Evolutionary conservation across 2,113 vertebrate species (phyloP).

Genomic region (Hyaena hyaena): DNA sequence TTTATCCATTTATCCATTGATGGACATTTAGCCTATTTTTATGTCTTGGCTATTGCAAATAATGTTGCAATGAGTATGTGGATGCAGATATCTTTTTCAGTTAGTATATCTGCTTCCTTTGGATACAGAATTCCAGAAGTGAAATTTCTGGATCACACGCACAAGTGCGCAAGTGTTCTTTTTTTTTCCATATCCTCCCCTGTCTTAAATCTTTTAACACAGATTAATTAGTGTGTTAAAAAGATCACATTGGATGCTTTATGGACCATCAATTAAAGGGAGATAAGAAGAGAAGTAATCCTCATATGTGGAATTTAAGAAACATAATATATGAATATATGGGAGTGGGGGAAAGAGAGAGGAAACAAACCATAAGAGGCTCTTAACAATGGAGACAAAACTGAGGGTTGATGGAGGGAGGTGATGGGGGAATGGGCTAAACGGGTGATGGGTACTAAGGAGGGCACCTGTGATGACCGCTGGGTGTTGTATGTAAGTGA

Average conservation of each 20-base stretch:
- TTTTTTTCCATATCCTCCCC: neutral
- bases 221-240: constrained; percentile 13
- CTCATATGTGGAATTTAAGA: too few relatives aligned
- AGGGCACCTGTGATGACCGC: too few relatives aligned
- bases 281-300: neutral
- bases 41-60: neutral
- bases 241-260: neutral
- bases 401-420: too few relatives aligned
- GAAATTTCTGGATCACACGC: neutral
- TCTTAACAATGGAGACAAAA: too few relatives aligned
- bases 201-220: neutral
- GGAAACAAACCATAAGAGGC: too few relatives aligned
- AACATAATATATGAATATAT: too few relatives aligned
- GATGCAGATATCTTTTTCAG: neutral
- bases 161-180: neutral
- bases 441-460: too few relatives aligned
- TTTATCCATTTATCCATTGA: neutral
- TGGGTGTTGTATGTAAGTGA: too few relatives aligned
- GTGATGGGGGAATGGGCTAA: too few relatives aligned
- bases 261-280: neutral
- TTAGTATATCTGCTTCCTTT: neutral
- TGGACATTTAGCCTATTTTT: neutral
- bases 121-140: neutral
- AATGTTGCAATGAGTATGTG: neutral
- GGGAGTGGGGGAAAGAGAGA: too few relatives aligned